Conservation (phyloP, 64 coral and sea anemone species). For the Montipora cactus region DNA sequence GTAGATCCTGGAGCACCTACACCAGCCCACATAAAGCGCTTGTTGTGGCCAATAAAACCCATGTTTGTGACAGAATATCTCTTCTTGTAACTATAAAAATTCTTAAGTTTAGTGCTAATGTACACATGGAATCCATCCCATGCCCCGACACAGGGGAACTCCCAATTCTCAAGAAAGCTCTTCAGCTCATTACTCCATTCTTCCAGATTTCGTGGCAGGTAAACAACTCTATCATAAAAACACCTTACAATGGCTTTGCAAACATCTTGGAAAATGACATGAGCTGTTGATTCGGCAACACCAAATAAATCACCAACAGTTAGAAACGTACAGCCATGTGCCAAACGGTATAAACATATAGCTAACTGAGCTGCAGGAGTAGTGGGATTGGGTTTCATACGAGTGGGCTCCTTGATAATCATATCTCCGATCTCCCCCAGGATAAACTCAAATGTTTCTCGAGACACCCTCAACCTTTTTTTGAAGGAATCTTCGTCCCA, state of each 20-base stretch:
- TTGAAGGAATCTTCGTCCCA: background rate
- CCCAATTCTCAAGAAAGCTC: conserved; percentile 50
- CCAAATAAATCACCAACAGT: background rate
- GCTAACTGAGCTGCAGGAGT: background rate
- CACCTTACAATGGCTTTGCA: background rate
- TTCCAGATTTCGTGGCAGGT: conserved; percentile 3
- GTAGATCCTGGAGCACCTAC: conserved; percentile 48
- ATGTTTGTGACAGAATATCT: conserved; percentile 49
- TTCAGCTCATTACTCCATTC: conserved; percentile 52
- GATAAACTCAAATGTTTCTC: too few relatives aligned
- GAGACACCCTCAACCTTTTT: too few relatives aligned
- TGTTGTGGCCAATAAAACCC: background rate
- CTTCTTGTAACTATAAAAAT: conserved; percentile 68
- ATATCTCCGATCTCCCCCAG: too few relatives aligned
- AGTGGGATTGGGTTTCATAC: too few relatives aligned
- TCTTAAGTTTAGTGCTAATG: conserved; percentile 52
- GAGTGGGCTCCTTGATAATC: too few relatives aligned
- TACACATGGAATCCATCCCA: conserved; percentile 70
- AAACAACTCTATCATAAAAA: conserved; percentile 12
- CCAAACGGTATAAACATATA: background rate
- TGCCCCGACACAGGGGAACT: conserved; percentile 62
- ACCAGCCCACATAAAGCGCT: conserved; percentile 43
- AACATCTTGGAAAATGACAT: background rate
- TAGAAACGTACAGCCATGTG: background rate
- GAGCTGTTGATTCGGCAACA: background rate